Evolutionary conservation across 1,140 invertebrate genomes (phyloP).

Genomic region (Pseudomyrmex sp.): DNA sequence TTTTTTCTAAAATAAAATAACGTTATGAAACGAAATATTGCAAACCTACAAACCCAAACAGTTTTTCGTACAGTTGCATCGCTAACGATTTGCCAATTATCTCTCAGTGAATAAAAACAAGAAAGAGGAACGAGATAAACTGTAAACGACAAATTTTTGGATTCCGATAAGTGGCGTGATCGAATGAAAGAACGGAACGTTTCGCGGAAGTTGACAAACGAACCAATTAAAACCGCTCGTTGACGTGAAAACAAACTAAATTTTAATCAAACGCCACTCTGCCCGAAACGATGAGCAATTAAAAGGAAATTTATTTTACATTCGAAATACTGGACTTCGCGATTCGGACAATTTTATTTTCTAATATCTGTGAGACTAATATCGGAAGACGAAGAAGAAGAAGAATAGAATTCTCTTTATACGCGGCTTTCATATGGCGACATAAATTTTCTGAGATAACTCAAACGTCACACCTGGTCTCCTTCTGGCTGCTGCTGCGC

Average conservation of each 20-base stretch:
- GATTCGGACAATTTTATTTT: slow-evolving; percentile 6
- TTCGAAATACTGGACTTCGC: too few species aligned
- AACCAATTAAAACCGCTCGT: slow-evolving; percentile 40
- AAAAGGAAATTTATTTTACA: slow-evolving; percentile 18
- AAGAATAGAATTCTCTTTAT: not conserved
- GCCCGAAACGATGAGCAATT: not conserved
- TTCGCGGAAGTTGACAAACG: not conserved
- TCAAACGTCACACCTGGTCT: not conserved
- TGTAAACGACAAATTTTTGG: slow-evolving; percentile 7
- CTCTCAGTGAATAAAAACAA: not conserved
- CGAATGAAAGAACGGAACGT: slow-evolving; percentile 1
- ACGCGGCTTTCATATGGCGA: not conserved
- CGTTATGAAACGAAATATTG: too few species aligned
- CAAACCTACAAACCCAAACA: too few species aligned
- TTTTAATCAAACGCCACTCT: slow-evolving; percentile 21
- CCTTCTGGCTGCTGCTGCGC: not conserved
- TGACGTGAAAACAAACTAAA: slow-evolving; percentile 43
- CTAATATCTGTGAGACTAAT: not conserved
- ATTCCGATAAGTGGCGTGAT: slow-evolving; percentile 22
- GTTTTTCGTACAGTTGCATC: too few species aligned
- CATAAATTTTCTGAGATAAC: slow-evolving; percentile 12
- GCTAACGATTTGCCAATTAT: slow-evolving; percentile 4
- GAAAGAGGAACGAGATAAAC: not conserved
- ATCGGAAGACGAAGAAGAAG: slow-evolving; percentile 15
- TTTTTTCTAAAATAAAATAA: too few species aligned